Conservation (phyloP, 2,113 vertebrate species). For the Ceyx cyanopectus region DNA sequence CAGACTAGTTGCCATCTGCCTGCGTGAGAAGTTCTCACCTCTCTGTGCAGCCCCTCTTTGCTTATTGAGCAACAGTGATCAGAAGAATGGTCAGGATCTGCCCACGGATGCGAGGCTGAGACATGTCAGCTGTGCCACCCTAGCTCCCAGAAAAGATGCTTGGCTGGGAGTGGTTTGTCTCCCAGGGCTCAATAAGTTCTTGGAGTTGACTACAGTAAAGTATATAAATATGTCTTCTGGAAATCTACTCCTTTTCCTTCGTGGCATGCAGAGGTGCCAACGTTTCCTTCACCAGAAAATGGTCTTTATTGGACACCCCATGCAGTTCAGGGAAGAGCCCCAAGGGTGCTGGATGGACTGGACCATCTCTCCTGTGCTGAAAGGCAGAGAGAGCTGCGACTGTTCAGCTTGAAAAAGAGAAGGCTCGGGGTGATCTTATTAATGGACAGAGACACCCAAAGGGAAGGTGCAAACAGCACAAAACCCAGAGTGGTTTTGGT, state of each 20-base stretch:
- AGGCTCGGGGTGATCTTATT: neutral
- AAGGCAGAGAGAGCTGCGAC: neutral
- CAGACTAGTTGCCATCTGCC: constrained; percentile 41
- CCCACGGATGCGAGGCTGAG: neutral
- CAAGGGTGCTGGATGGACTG: neutral
- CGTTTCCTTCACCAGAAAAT: neutral
- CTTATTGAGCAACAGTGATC: neutral
- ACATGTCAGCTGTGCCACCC: accelerated
- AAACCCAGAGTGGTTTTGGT: neutral
- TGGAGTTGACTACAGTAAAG: neutral
- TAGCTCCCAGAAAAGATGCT: neutral
- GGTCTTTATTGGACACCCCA: neutral
- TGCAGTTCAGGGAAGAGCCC: neutral
- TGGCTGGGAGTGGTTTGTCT: neutral
- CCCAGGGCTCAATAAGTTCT: neutral
- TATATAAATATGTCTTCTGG: neutral
- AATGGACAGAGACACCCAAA: neutral
- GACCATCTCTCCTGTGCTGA: neutral
- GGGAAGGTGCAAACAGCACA: neutral
- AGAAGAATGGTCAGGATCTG: neutral
- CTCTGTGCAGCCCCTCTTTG: neutral
- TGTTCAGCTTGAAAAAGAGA: accelerated
- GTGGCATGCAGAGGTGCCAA: neutral
- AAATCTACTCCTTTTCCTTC: neutral
- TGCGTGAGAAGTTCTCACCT: constrained; percentile 4